Evolutionary conservation across 2,113 vertebrate species (phyloP).

Genomic region (Australoheros scitulus): DNA sequence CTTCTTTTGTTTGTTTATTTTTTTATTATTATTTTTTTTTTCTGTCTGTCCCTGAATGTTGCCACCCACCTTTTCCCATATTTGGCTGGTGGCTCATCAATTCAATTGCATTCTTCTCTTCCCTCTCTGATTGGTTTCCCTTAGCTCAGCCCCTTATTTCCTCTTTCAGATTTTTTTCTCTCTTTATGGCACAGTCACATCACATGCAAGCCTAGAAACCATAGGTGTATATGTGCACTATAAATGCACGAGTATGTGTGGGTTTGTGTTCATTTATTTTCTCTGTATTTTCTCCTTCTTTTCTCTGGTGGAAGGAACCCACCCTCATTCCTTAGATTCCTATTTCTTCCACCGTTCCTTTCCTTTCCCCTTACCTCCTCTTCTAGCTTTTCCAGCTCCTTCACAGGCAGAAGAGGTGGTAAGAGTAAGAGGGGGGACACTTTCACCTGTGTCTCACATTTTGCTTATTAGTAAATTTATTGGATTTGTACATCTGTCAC

Average conservation of each 20-base stretch:
- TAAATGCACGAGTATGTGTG: not conserved
- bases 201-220: not conserved
- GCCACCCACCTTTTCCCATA: not conserved
- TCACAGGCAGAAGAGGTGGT: not conserved
- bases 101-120: not conserved
- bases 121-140: not conserved
- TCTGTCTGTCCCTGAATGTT: not conserved
- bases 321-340: not conserved
- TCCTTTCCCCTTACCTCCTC: not conserved
- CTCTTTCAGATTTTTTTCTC: not conserved
- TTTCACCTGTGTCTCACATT: not conserved
- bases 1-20: not conserved
- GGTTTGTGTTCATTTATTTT: not conserved
- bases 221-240: not conserved
- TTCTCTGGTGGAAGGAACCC: not conserved
- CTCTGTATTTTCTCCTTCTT: not conserved
- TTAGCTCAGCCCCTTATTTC: not conserved
- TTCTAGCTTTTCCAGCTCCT: not conserved
- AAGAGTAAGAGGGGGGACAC: not conserved
- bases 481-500: constrained; percentile 6
- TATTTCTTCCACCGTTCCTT: not conserved
- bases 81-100: not conserved
- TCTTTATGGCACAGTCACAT: not conserved
- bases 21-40: no score
- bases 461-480: not conserved